These are phyloP conservation scores for Caenorhabditis plicata DNA, from an alignment of 2,888 invertebrate species.

Conservation along the genomic window DNA sequence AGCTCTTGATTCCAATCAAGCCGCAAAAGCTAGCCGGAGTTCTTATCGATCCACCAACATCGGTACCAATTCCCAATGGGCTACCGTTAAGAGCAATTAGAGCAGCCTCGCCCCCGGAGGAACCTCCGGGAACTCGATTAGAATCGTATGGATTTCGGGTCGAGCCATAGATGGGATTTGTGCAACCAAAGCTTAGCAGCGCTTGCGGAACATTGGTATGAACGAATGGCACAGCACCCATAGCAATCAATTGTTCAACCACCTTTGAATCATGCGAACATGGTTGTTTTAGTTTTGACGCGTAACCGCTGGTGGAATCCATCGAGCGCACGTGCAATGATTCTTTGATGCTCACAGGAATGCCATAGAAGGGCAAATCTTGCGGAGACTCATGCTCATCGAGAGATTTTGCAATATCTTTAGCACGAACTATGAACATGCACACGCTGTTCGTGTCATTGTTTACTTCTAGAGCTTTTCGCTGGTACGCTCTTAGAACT, in stretches of 20 bases:
- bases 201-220: slow-evolving; percentile 67
- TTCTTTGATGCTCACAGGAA: slow-evolving; percentile 61
- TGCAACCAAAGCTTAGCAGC: slow-evolving; percentile 59
- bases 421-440: slow-evolving; percentile 27
- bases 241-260: slow-evolving; percentile 32
- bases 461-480: slow-evolving; percentile 48
- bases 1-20: slow-evolving; percentile 34
- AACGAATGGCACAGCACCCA: slow-evolving; percentile 69
- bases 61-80: slow-evolving; percentile 68
- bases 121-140: slow-evolving; percentile 67
- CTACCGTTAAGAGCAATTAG: slow-evolving; percentile 68
- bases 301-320: slow-evolving; percentile 62
- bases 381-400: background rate
- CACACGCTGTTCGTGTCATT: slow-evolving; percentile 55
- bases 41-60: slow-evolving; percentile 69
- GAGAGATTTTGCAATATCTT: slow-evolving; percentile 8
- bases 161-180: slow-evolving; percentile 67
- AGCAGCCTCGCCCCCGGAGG: slow-evolving; percentile 68
- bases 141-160: slow-evolving; percentile 53
- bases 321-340: slow-evolving; percentile 20
- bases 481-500: slow-evolving; percentile 51
- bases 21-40: slow-evolving; percentile 70
- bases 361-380: slow-evolving; percentile 48
- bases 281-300: slow-evolving; percentile 59
- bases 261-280: slow-evolving; percentile 26